Conservation (phyloP, 2,888 invertebrate genomes). For the Phyto melanocephala region DNA sequence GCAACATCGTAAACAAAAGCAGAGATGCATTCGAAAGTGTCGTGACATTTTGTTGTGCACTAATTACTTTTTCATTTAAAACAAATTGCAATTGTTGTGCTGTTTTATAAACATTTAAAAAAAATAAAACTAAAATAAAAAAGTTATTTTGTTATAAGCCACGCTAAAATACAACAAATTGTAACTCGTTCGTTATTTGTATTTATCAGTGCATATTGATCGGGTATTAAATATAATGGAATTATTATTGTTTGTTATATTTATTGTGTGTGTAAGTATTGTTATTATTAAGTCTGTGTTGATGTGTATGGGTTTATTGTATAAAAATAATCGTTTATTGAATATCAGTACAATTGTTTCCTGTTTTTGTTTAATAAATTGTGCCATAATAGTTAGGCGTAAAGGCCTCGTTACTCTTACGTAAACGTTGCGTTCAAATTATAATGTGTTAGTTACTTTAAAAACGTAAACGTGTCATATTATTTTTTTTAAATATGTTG, state of each 20-base stretch:
- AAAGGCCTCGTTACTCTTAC: too few relatives aligned
- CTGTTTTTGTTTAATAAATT: background rate
- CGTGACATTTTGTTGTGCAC: constrained; percentile 66
- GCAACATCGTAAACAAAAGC: background rate
- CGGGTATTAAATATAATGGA: constrained; percentile 29
- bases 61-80: constrained; percentile 56
- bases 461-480: too few relatives aligned
- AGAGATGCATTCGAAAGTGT: constrained; percentile 44
- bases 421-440: too few relatives aligned
- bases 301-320: constrained; percentile 10
- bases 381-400: too few relatives aligned
- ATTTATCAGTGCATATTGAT: constrained; percentile 56
- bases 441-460: too few relatives aligned
- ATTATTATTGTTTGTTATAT: constrained; percentile 10
- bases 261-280: background rate
- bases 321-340: constrained; percentile 44
- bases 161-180: constrained; percentile 33
- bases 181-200: constrained; percentile 42
- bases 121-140: too few relatives aligned
- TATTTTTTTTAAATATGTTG: too few relatives aligned
- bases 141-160: constrained; percentile 31
- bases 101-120: constrained; percentile 2
- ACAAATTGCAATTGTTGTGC: constrained; percentile 52
- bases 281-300: background rate
- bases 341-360: constrained; percentile 46